A percentile compares a stretch with the other conserved stretches of the same genome.
These are phyloP conservation scores for Acanthococcus lagerstroemiae DNA, from an alignment of 2,888 invertebrate genomes.

Conservation along the genomic window DNA sequence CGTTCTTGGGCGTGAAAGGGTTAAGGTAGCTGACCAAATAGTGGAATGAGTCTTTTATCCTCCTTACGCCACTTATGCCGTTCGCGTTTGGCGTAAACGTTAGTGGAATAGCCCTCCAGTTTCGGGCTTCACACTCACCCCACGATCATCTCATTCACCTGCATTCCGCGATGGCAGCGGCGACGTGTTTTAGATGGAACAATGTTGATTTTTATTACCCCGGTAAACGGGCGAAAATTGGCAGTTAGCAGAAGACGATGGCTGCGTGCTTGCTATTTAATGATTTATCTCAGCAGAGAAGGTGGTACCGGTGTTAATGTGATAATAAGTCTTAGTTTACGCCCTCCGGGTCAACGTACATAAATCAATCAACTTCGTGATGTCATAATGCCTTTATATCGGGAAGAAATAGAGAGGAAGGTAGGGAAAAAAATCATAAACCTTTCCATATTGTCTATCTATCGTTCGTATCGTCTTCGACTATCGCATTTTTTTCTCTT, in stretches of 20 bases:
- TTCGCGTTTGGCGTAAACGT: no score
- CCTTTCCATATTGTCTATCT: background rate
- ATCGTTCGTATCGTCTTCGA: constrained; percentile 8
- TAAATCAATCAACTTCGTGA: constrained; percentile 31
- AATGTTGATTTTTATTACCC: background rate
- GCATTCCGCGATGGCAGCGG: no score
- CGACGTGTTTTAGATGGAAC: no score
- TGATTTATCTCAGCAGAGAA: constrained; percentile 25
- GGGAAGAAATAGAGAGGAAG: background rate
- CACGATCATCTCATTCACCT: no score
- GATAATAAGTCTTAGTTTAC: constrained; percentile 28
- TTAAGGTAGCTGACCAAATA: no score
- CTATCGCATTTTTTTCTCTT: constrained; percentile 6
- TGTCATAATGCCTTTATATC: constrained; percentile 23
- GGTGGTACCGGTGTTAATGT: constrained; percentile 29
- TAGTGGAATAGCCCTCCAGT: no score
- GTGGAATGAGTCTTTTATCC: no score
- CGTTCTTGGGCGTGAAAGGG: no score
- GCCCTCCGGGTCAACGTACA: constrained; percentile 23
- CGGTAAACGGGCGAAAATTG: background rate
- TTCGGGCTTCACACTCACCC: no score
- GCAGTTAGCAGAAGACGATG: background rate
- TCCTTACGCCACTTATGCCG: no score
- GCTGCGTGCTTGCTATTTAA: background rate
- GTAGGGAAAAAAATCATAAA: background rate